phyloP scores from a whole-genome alignment of 2,113 vertebrate genomes.

The Caranx ignobilis region DNA sequence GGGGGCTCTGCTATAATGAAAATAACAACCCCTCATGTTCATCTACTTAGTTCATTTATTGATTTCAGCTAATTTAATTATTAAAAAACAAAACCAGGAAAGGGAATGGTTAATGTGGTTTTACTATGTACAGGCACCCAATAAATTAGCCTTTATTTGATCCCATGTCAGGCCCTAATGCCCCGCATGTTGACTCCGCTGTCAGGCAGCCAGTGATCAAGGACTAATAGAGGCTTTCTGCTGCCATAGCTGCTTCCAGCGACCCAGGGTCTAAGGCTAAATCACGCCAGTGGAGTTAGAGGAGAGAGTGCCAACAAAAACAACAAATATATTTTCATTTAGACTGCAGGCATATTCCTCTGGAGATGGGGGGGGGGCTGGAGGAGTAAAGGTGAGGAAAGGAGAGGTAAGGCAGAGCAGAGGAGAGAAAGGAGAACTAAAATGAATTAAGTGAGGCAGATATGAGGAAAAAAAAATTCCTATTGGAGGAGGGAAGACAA shows the following conservation, averaged over 20 bases:
- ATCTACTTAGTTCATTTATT: slow-evolving; percentile 35
- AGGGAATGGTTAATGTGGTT: slow-evolving; percentile 72
- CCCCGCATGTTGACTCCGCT: slow-evolving; percentile 76
- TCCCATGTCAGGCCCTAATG: slow-evolving; percentile 74
- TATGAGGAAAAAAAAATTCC: slow-evolving; percentile 14
- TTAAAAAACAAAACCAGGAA: slow-evolving; percentile 57
- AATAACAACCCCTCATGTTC: slow-evolving; percentile 1
- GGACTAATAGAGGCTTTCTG: slow-evolving; percentile 79
- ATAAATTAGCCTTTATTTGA: slow-evolving; percentile 83
- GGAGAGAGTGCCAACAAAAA: slow-evolving; percentile 74
- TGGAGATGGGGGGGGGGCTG: slow-evolving; percentile 44
- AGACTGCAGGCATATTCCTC: slow-evolving; percentile 71
- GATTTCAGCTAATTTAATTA: slow-evolving; percentile 55
- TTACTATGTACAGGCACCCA: slow-evolving; percentile 68
- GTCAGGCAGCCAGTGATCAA: slow-evolving; percentile 80
- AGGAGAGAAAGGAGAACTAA: slow-evolving; percentile 34
- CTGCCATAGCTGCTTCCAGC: slow-evolving; percentile 72
- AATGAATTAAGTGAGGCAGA: slow-evolving; percentile 48
- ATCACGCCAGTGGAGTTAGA: slow-evolving; percentile 68
- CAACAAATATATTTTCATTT: slow-evolving; percentile 83
- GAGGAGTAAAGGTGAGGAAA: slow-evolving; percentile 58
- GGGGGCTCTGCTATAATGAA: background rate
- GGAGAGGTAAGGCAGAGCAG: slow-evolving; percentile 41
- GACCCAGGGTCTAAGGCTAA: slow-evolving; percentile 64
- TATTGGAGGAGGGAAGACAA: slow-evolving; percentile 7